Evolutionary conservation across 2,888 invertebrate species (phyloP).

Genomic region (Chaitophorus viminalis): DNA sequence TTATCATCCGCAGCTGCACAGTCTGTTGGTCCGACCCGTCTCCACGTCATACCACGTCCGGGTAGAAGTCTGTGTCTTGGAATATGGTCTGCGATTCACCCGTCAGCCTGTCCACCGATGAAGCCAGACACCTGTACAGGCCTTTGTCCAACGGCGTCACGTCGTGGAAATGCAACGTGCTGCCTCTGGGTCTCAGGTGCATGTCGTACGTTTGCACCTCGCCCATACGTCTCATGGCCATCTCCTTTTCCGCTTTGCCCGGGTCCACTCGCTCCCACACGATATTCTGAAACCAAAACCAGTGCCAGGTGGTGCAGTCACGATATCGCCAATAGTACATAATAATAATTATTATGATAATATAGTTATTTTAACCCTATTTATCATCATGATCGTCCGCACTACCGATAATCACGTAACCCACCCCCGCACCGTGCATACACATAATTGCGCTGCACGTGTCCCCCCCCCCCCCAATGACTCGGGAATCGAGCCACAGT

Average conservation of each 20-base stretch:
- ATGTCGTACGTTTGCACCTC: slow-evolving; percentile 65
- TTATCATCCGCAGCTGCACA: slow-evolving; percentile 77
- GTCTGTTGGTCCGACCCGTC: slow-evolving; percentile 66
- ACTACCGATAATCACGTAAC: no score
- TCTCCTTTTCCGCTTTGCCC: slow-evolving; percentile 64
- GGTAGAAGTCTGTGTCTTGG: slow-evolving; percentile 66
- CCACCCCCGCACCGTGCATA: no score
- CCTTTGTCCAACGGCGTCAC: slow-evolving; percentile 65
- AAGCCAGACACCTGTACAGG: slow-evolving; percentile 65
- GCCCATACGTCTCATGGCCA: slow-evolving; percentile 64
- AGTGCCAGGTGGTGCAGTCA: no score
- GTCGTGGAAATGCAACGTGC: slow-evolving; percentile 64
- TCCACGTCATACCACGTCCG: slow-evolving; percentile 63
- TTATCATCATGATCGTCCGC: no score
- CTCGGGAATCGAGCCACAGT: no score
- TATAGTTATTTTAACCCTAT: no score
- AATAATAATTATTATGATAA: no score
- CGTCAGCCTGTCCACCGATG: slow-evolving; percentile 64
- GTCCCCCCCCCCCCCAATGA: no score
- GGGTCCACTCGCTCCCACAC: slow-evolving; percentile 66
- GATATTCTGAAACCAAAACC: slow-evolving; percentile 65
- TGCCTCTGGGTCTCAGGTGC: slow-evolving; percentile 64
- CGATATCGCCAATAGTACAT: no score
- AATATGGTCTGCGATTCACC: slow-evolving; percentile 64
- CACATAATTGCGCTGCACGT: no score